Base-by-base conservation (phyloP, 2,888 invertebrate species). In the Fissipunctia ypsillon region DNA sequence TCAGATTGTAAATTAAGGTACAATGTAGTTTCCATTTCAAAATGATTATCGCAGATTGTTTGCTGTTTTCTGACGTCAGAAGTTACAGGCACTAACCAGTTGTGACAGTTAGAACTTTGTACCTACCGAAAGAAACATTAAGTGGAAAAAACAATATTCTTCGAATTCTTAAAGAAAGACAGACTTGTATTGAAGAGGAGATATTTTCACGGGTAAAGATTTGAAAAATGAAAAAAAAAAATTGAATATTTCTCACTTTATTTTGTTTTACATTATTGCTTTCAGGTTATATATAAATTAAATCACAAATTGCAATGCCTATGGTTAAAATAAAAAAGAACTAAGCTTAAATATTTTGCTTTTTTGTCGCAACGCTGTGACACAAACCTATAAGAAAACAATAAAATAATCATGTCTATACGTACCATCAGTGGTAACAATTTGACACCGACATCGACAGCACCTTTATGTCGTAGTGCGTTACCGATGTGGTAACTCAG, bases 91-190 rank as follows among this genome's bases (percentile, higher is more conserved):
- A 28, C 43, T 16, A 43, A 54, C 25, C 2, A 7, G 35, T 19
- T 16, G 31, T 56, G 54, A 56, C 35, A 45, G 41, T 64, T 64
- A 12, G 28, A 16, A 64, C n/a, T 65, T 38, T n/a, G 25, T 35
- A 16, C 35, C 3, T 35, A 16, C 35, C 3, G 41, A 41, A 52
- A 69, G 0, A 22, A 22, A 48, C 14, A 43, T 1, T 14, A 10
- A 19, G 10, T 22, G 28, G 4, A 43, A 35, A 35, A 28, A 16
- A 16, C n/a, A 69, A 66, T 31, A 12, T 69, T 31, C 28, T 12
- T 41, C n/a, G 31, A 31, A 52, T 50, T 69, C 12, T 9, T 41
- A 22, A 12, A 28, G 14, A 60, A 22, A 45, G 19, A 35, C 16
- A 12, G 38, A 28, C 4, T 22, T 41, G 16, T 25, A 19, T 25